Percentiles rank a stretch among this genome's conserved stretches.
phyloP scores from a whole-genome alignment of 2,888 invertebrate species.

The Nemapogon koenigi region DNA sequence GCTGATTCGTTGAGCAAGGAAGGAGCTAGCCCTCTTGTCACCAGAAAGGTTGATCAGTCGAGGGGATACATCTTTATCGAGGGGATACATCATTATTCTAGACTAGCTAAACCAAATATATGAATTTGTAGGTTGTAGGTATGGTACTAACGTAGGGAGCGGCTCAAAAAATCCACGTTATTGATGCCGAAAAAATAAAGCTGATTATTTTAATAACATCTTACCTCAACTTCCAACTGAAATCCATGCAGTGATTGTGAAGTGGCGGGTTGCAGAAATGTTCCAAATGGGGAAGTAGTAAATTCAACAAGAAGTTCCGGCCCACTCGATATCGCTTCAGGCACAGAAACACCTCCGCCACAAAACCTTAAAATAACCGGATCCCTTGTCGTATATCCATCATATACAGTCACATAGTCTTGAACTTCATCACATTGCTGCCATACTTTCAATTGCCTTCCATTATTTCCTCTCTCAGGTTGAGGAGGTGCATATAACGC shows the following conservation, averaged over 20 bases:
- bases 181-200: too few species aligned
- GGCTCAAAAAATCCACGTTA: too few species aligned
- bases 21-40: too few species aligned
- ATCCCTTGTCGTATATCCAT: conserved; percentile 87
- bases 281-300: conserved; percentile 88
- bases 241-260: conserved; percentile 84
- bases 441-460: conserved; percentile 73
- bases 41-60: too few species aligned
- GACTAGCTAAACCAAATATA: too few species aligned
- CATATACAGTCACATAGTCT: conserved; percentile 88
- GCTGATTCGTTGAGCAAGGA: too few species aligned
- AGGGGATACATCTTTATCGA: too few species aligned
- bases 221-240: conserved; percentile 80
- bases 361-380: conserved; percentile 90
- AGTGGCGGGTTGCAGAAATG: conserved; percentile 82
- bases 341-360: conserved; percentile 86
- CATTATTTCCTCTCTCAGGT: conserved; percentile 65
- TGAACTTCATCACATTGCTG: conserved; percentile 86
- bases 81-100: too few species aligned
- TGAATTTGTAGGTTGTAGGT: too few species aligned
- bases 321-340: conserved; percentile 85
- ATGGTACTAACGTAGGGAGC: too few species aligned
- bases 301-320: conserved; percentile 89
- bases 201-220: too few species aligned
- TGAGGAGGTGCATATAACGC: conserved; percentile 67